Percentiles rank a stretch among this genome's conserved stretches.
phyloP scores from a whole-genome alignment of 2,797 vertebrate genomes.

The Alcedo atthis region DNA sequence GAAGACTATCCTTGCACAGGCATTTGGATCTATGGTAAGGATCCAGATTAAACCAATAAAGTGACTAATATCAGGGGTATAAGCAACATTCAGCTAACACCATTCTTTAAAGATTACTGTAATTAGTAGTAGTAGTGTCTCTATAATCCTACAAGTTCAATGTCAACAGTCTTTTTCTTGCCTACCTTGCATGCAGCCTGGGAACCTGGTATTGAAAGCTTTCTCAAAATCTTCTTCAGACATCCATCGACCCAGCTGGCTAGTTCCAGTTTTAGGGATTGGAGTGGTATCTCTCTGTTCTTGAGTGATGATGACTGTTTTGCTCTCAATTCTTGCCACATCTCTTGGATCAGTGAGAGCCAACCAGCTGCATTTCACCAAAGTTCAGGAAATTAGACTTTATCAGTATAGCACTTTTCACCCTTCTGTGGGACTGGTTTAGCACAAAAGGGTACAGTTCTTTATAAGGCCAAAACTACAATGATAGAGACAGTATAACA shows the following conservation, averaged over 20 bases:
- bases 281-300: slow-evolving; percentile 90
- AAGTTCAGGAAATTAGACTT: not conserved
- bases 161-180: not conserved
- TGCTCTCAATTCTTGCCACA: slow-evolving; percentile 95
- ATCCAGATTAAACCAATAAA: not conserved
- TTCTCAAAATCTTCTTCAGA: slow-evolving; percentile 92
- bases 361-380: slow-evolving; percentile 86
- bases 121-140: not conserved
- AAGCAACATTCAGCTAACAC: not conserved
- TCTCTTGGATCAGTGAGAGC: slow-evolving; percentile 93
- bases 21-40: not conserved
- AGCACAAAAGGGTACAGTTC: not conserved
- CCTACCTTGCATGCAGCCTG: slow-evolving; percentile 96
- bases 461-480: not conserved
- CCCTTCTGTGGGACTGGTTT: not conserved
- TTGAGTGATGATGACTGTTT: slow-evolving; percentile 91
- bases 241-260: slow-evolving; percentile 96
- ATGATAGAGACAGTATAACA: not conserved
- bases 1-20: not conserved
- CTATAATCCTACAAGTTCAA: not conserved
- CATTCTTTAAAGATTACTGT: not conserved
- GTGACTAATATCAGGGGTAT: not conserved
- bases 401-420: not conserved
- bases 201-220: slow-evolving; percentile 87
- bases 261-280: slow-evolving; percentile 79